These are phyloP conservation scores for Acanthopleura granulata DNA, from an alignment of 2,888 invertebrate genomes.

Conservation along the genomic window DNA sequence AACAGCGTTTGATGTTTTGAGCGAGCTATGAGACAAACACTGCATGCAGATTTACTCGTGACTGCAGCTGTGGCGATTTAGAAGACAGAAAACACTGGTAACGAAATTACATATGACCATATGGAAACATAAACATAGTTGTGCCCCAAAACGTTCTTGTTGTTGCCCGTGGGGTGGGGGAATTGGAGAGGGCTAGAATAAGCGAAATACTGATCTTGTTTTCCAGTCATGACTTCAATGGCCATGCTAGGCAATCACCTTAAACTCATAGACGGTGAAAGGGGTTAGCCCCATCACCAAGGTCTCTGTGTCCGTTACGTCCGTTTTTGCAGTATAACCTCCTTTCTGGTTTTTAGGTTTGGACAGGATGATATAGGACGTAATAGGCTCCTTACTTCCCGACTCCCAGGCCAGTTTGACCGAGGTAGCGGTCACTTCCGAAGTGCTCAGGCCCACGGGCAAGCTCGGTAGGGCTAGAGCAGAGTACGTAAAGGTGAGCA, in stretches of 20 bases:
- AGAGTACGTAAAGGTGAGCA: conserved; percentile 21
- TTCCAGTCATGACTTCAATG: conserved; percentile 93
- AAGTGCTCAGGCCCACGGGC: conserved; percentile 89
- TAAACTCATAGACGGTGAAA: conserved; percentile 96
- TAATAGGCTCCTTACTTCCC: conserved; percentile 77
- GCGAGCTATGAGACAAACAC: no score
- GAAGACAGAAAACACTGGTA: no score
- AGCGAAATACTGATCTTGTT: conserved; percentile 82
- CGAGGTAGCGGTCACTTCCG: conserved; percentile 93
- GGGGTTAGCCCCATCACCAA: conserved; percentile 85
- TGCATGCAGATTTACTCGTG: no score
- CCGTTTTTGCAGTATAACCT: conserved; percentile 89
- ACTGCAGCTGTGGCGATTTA: no score
- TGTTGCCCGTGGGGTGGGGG: no score
- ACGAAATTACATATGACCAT: no score
- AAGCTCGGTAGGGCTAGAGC: conserved; percentile 88
- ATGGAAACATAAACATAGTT: no score
- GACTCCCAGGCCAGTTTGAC: conserved; percentile 91
- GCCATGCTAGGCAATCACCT: conserved; percentile 92
- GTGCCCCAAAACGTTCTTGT: no score
- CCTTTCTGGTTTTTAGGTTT: conserved; percentile 85
- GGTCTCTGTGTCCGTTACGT: conserved; percentile 93
- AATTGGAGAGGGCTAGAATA: no score
- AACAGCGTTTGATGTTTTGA: no score
- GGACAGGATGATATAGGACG: conserved; percentile 96